Evolutionary conservation across 30 jellyfish, hydroid and myxozoan genomes (phyloP).

Genomic region (Chrysaora quinquecirrha): DNA sequence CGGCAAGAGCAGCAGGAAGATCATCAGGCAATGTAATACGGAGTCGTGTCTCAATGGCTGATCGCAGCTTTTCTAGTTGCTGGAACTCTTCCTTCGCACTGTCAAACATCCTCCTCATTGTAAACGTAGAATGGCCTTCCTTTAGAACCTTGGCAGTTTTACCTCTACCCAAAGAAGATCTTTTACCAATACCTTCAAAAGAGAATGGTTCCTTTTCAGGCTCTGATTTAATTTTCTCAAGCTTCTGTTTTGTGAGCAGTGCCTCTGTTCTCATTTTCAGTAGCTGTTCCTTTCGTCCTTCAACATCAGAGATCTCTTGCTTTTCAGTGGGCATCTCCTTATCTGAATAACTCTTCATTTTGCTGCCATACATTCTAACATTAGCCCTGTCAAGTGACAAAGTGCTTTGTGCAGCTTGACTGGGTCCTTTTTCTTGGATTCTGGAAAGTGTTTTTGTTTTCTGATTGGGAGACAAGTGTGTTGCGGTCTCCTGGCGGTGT

Average conservation of each 20-base stretch:
- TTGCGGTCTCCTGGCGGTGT: too few species aligned
- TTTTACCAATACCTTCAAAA: constrained; percentile 78
- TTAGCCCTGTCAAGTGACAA: constrained; percentile 73
- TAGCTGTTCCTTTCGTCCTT: constrained; percentile 82
- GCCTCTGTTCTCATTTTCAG: constrained; percentile 78
- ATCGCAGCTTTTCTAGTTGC: constrained; percentile 78
- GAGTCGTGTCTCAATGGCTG: constrained; percentile 75
- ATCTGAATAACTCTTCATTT: constrained; percentile 66
- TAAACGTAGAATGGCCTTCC: constrained; percentile 83
- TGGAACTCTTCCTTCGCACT: constrained; percentile 86
- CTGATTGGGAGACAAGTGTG: constrained; percentile 14
- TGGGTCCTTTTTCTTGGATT: constrained; percentile 23
- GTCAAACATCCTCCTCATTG: constrained; percentile 83
- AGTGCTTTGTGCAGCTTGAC: constrained; percentile 50
- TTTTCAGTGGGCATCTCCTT: too few species aligned
- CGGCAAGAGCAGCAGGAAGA: constrained; percentile 87
- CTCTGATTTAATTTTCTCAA: constrained; percentile 76
- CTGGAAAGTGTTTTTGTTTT: constrained; percentile 27
- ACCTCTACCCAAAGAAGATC: constrained; percentile 70
- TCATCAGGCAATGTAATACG: constrained; percentile 82
- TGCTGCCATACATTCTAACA: constrained; percentile 62
- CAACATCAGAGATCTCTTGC: constrained; percentile 50
- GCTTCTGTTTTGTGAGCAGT: constrained; percentile 82
- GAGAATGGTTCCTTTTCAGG: constrained; percentile 62
- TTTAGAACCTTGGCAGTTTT: constrained; percentile 70